These are phyloP conservation scores for Callimico goeldii DNA, from an alignment of 2,797 vertebrate species.

Conservation along the genomic window DNA sequence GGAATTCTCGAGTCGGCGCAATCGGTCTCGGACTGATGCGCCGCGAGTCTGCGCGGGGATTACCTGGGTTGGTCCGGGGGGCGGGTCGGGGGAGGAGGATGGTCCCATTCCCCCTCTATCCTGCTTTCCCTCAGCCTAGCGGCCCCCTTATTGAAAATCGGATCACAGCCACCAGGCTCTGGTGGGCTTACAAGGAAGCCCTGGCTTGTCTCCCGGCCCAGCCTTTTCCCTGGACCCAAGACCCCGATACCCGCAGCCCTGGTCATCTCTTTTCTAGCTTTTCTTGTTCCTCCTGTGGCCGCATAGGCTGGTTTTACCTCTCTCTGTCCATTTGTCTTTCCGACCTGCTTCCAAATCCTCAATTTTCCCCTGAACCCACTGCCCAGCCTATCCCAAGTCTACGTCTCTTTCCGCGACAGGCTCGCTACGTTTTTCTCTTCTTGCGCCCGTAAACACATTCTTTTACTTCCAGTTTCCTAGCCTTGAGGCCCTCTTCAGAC, in stretches of 20 bases:
- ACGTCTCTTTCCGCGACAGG: neutral
- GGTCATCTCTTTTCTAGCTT: neutral
- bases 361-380: neutral
- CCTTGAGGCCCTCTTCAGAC: neutral
- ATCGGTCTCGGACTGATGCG: neutral
- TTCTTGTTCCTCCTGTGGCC: neutral
- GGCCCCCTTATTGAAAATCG: neutral
- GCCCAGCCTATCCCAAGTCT: neutral
- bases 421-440: neutral
- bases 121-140: neutral
- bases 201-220: neutral
- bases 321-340: neutral
- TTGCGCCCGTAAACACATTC: neutral
- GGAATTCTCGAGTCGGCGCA: constrained; percentile 26
- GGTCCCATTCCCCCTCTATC: neutral
- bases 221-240: neutral
- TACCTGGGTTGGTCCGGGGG: neutral
- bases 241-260: neutral
- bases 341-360: neutral
- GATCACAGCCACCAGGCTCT: neutral
- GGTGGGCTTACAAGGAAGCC: neutral
- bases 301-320: neutral
- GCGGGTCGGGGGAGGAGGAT: neutral
- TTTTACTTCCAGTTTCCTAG: neutral
- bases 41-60: neutral